Base-by-base conservation (phyloP, 2,113 vertebrate genomes). In the Chamaetylas fuelleborni region DNA sequence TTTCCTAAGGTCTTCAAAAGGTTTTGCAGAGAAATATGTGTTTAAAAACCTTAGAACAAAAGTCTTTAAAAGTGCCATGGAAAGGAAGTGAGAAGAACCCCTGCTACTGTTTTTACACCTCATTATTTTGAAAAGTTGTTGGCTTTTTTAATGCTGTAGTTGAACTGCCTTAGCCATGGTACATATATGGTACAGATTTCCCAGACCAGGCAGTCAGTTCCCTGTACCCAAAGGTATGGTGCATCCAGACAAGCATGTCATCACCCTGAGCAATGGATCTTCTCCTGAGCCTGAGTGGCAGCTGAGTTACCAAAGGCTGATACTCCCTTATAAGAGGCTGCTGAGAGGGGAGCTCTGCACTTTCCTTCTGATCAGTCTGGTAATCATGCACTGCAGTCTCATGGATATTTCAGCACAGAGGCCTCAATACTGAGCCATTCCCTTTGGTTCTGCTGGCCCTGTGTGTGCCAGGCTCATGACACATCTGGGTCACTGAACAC, bases 1-100 rank as follows among this genome's bases (percentile, higher is more conserved):
- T 86, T 86, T 73, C 31, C n/a, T 85, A 62, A 85, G 54, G 34
- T 85, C 47, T 87, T 91, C 56, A 77, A 81, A 91, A 88, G 36
- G 33, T 42, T 87, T 57, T 95, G 42, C 42, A 71, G 67, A 81
- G 53, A 82, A 89, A 80, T 17, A 34, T 8, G 11, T 28, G 20
- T 16, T 56, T 53, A 43, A 86, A 88, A 79, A 85, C 70, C 31
- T 78, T 65, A 45, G 38, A 83, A 77, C 0, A 66, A 33, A 81
- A 60, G 9, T 53, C 31, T 93, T 47, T 4, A 72, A 43, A 93
- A 48, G 17, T 40, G 28, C n/a, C 19, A n/a, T 4, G 53, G 53
- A 84, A 91, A 67, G 45, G 48, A 64, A 82, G 29, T 12, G 19
- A 90, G 60, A 84, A 74, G 42, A 86, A 78, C 62, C 14, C 23